Conservation (phyloP, 2,113 vertebrate species). For the Jacana jacana region DNA sequence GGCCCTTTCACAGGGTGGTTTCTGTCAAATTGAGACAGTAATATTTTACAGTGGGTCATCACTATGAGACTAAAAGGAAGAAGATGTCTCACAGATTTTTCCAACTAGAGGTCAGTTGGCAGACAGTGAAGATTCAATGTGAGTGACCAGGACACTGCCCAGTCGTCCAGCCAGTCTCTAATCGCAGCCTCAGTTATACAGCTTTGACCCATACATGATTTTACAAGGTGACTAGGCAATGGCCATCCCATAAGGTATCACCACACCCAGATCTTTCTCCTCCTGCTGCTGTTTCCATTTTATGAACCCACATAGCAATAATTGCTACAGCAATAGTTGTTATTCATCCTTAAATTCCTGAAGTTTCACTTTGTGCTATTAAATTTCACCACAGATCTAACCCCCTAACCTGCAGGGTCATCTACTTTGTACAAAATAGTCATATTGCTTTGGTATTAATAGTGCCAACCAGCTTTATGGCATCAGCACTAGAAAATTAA, state of each 20-base stretch:
- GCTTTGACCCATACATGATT: background rate
- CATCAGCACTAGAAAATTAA: background rate
- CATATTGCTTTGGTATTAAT: background rate
- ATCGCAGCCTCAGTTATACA: background rate
- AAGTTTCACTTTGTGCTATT: background rate
- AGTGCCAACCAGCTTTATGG: background rate
- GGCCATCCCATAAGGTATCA: background rate
- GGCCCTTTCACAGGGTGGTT: background rate
- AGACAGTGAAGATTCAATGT: background rate
- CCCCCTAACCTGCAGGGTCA: background rate
- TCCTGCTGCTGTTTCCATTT: background rate
- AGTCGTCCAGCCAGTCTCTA: background rate
- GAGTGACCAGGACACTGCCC: background rate
- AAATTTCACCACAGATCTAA: background rate
- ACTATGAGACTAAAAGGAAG: background rate
- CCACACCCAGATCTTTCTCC: background rate
- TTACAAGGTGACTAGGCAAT: background rate
- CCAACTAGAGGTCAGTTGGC: background rate
- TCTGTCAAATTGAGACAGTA: background rate
- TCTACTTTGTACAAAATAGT: background rate
- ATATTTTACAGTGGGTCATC: background rate
- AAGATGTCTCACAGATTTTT: background rate
- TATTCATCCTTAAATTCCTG: background rate
- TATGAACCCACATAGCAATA: background rate
- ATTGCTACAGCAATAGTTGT: background rate